Conservation (phyloP, 2,797 vertebrate genomes). For the Kryptolebias ocellatus region DNA sequence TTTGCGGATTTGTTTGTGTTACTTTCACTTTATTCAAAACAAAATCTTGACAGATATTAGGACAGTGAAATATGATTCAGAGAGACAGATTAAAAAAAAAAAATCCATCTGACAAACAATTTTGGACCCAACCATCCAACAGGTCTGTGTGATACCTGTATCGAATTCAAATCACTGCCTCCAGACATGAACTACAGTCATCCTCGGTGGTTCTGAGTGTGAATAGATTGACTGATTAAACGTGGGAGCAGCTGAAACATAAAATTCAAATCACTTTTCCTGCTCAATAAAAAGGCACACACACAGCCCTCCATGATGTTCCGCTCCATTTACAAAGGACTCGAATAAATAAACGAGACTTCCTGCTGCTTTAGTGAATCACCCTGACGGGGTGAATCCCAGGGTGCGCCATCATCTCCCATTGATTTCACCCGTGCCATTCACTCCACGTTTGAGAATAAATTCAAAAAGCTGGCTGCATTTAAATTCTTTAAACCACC, state of each 20-base stretch:
- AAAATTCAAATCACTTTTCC: slow-evolving; percentile 28
- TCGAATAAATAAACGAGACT: slow-evolving; percentile 30
- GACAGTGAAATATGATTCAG: too few species aligned
- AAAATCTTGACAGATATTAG: too few species aligned
- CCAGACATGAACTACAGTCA: slow-evolving; percentile 14
- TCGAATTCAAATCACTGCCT: slow-evolving; percentile 24
- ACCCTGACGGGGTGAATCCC: slow-evolving; percentile 25
- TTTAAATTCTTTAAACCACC: slow-evolving; percentile 12
- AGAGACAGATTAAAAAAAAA: too few species aligned
- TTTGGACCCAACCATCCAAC: background rate
- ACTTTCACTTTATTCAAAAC: too few species aligned
- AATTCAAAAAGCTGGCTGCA: slow-evolving; percentile 12
- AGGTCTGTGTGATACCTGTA: slow-evolving; percentile 8
- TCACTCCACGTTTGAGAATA: slow-evolving; percentile 12
- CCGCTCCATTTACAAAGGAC: slow-evolving; percentile 34
- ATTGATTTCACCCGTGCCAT: slow-evolving; percentile 32
- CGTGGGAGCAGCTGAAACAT: slow-evolving; percentile 16
- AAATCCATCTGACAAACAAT: too few species aligned
- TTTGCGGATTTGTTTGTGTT: too few species aligned
- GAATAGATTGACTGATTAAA: slow-evolving; percentile 16
- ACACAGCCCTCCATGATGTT: slow-evolving; percentile 10
- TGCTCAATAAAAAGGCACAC: background rate
- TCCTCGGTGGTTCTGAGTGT: background rate
- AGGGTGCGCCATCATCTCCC: slow-evolving; percentile 15
- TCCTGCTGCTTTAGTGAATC: slow-evolving; percentile 31